These are phyloP conservation scores for Tadarida brasiliensis DNA, from an alignment of 2,797 vertebrate species.

Conservation along the genomic window DNA sequence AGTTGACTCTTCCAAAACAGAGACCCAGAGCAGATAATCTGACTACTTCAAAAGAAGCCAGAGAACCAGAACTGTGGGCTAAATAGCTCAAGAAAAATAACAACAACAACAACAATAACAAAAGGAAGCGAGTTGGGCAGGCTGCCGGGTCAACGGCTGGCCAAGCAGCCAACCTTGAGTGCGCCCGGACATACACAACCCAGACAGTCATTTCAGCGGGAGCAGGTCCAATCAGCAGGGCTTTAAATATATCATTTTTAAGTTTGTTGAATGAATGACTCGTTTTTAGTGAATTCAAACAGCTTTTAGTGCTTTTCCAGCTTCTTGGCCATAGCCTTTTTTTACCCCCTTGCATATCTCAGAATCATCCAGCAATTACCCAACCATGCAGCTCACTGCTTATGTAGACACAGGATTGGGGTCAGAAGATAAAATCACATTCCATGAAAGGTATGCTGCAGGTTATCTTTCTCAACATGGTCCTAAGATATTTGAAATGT, in stretches of 20 bases:
- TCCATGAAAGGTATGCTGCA: background rate
- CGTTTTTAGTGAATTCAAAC: background rate
- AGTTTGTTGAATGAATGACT: background rate
- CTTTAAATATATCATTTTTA: background rate
- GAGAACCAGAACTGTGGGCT: background rate
- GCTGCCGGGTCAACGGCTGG: background rate
- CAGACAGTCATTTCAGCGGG: rapidly evolving
- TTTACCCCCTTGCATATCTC: background rate
- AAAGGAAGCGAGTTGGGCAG: background rate
- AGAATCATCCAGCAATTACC: background rate
- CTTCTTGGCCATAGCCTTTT: background rate
- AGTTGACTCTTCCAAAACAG: background rate
- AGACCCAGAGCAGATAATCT: background rate
- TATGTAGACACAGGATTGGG: background rate
- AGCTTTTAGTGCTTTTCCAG: background rate
- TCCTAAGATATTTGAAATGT: background rate
- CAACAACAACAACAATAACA: background rate
- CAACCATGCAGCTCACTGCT: background rate
- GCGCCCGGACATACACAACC: rapidly evolving
- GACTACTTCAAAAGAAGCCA: conserved; percentile 37
- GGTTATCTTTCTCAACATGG: background rate
- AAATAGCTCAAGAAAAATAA: conserved; percentile 15
- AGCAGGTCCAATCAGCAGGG: background rate
- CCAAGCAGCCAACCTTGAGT: background rate
- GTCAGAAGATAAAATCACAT: background rate